Conservation (phyloP, 1,140 invertebrate species). For the Dreissena rostriformis region DNA sequence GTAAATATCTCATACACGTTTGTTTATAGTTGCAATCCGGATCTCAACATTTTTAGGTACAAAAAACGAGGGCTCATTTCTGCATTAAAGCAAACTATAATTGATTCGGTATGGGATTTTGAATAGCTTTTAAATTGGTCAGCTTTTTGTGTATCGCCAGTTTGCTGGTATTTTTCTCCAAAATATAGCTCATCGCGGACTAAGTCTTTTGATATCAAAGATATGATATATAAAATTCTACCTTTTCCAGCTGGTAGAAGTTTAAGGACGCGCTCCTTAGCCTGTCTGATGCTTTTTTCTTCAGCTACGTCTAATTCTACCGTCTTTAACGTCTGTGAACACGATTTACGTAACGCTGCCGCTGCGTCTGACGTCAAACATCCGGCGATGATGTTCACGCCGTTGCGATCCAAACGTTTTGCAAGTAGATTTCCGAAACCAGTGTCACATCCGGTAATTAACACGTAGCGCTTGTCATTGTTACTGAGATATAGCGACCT, state of each 20-base stretch:
- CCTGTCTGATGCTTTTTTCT: slow-evolving; percentile 23
- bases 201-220: too few species aligned
- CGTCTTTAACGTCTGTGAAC: neutral
- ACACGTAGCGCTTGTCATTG: slow-evolving; percentile 64
- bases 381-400: slow-evolving; percentile 82
- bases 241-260: slow-evolving; percentile 27
- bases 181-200: too few species aligned
- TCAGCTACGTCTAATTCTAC: slow-evolving; percentile 31
- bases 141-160: too few species aligned
- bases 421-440: slow-evolving; percentile 82
- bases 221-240: neutral
- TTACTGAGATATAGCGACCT: neutral
- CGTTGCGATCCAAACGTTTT: slow-evolving; percentile 75
- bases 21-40: too few species aligned
- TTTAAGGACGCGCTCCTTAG: neutral
- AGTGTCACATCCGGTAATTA: slow-evolving; percentile 82
- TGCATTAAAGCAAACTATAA: too few species aligned
- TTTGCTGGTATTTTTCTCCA: too few species aligned
- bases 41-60: too few species aligned
- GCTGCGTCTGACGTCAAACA: slow-evolving; percentile 64
- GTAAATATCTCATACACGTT: too few species aligned
- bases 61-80: too few species aligned
- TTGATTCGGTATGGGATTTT: too few species aligned
- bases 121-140: too few species aligned
- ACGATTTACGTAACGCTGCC: neutral